A percentile compares a stretch with the other conserved stretches of the same genome.
These are phyloP conservation scores for Papilio aristodemus DNA, from an alignment of 1,140 invertebrate species.

Conservation along the genomic window DNA sequence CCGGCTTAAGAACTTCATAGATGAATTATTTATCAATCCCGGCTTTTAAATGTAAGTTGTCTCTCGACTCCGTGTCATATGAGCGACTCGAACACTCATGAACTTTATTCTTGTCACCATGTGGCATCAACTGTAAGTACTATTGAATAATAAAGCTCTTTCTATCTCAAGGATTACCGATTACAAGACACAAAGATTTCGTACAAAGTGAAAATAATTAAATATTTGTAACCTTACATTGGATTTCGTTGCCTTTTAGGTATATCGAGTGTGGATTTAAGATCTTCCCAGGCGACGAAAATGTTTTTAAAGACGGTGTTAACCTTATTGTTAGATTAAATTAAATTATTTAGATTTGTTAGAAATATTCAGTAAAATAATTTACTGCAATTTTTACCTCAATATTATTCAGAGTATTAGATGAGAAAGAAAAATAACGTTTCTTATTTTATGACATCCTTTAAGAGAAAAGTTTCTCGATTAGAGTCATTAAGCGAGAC, in stretches of 20 bases:
- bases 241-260: too few species aligned
- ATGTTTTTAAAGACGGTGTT: too few species aligned
- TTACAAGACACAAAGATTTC: neutral
- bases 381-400: slow-evolving; percentile 10
- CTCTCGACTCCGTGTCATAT: neutral
- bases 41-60: slow-evolving; percentile 30
- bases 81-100: slow-evolving; percentile 18
- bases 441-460: slow-evolving; percentile 11
- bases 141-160: slow-evolving; percentile 29
- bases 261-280: too few species aligned
- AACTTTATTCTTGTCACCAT: slow-evolving; percentile 31
- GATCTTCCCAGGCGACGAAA: too few species aligned
- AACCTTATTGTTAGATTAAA: too few species aligned
- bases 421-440: slow-evolving; percentile 22
- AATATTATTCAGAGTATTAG: slow-evolving; percentile 5
- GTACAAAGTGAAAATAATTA: neutral
- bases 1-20: slow-evolving; percentile 57
- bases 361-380: slow-evolving; percentile 20
- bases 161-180: slow-evolving; percentile 11
- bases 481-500: slow-evolving; percentile 35
- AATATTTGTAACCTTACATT: neutral
- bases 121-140: neutral
- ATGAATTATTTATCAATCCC: slow-evolving; percentile 40
- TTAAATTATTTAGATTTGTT: too few species aligned
- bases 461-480: slow-evolving; percentile 39